Conservation (phyloP, 2,888 invertebrate genomes). For the Fragum whitleyi region DNA sequence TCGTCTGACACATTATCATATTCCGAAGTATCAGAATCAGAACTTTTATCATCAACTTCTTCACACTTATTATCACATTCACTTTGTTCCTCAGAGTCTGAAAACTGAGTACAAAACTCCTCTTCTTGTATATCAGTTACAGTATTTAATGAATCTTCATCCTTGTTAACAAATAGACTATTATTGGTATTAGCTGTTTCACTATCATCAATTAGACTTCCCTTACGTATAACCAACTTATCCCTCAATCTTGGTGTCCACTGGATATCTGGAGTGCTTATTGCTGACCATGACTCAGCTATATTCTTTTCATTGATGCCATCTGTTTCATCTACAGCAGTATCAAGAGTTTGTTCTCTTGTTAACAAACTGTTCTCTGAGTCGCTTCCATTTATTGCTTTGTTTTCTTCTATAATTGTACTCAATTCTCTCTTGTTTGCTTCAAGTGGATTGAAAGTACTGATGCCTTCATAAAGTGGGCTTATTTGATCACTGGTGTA, state of each 20-base stretch:
- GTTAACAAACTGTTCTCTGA: background rate
- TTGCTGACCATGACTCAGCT: background rate
- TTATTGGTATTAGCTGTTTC: conserved; percentile 35
- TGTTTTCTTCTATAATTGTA: conserved; percentile 1
- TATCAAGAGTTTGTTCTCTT: background rate
- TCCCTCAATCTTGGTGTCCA: conserved; percentile 12
- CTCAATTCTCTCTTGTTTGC: background rate
- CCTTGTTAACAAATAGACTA: conserved; percentile 52
- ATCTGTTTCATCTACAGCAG: background rate
- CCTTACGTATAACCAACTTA: background rate
- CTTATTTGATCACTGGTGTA: background rate
- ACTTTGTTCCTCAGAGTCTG: conserved; percentile 33
- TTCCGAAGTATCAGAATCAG: conserved; percentile 14
- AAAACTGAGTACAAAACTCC: conserved; percentile 51
- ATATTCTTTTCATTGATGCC: background rate
- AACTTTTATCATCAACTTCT: background rate
- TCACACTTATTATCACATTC: background rate
- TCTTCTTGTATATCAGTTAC: conserved; percentile 42
- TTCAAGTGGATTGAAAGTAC: background rate
- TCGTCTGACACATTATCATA: conserved; percentile 7
- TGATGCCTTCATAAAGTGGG: background rate
- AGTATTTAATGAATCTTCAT: conserved; percentile 45
- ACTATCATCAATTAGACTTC: conserved; percentile 12
- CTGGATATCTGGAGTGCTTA: conserved; percentile 3
- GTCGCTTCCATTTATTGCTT: background rate